Evolutionary conservation across 2,113 vertebrate genomes (phyloP).

Genomic region (Dromaius novaehollandiae): DNA sequence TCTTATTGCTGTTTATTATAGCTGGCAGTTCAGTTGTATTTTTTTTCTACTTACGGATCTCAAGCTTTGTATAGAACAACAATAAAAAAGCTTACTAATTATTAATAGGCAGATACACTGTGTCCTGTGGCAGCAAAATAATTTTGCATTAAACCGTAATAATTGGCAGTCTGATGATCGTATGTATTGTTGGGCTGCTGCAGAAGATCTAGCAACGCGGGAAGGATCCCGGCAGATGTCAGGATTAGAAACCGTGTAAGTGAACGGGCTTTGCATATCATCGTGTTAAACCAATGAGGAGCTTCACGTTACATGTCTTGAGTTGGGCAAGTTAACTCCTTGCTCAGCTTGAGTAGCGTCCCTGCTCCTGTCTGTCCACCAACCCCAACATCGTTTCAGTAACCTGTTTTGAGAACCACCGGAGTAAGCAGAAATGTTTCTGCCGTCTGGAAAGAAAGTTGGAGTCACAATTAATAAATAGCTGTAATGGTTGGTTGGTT

Average conservation of each 20-base stretch:
- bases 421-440: not conserved
- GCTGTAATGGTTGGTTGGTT: not conserved
- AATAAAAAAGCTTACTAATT: slow-evolving; percentile 56
- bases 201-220: not conserved
- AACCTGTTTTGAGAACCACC: not conserved
- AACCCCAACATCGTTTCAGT: not conserved
- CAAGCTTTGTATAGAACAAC: slow-evolving; percentile 48
- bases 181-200: slow-evolving; percentile 2
- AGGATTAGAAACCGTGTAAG: not conserved
- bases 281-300: rapidly evolving
- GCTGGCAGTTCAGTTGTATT: slow-evolving; percentile 42
- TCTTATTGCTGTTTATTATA: slow-evolving; percentile 67
- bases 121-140: slow-evolving; percentile 28
- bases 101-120: slow-evolving; percentile 30
- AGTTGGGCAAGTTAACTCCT: not conserved
- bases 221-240: not conserved
- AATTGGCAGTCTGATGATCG: not conserved
- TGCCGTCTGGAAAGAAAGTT: not conserved
- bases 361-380: not conserved
- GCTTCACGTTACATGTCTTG: not conserved
- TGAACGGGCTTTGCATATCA: not conserved
- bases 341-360: not conserved
- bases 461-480: not conserved
- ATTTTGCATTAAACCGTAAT: not conserved
- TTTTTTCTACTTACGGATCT: slow-evolving; percentile 31